Evolutionary conservation across 1,140 invertebrate genomes (phyloP), one percentile per base, ranked within the genome.

Genomic region (Metopolophium dirhodum): DNA sequence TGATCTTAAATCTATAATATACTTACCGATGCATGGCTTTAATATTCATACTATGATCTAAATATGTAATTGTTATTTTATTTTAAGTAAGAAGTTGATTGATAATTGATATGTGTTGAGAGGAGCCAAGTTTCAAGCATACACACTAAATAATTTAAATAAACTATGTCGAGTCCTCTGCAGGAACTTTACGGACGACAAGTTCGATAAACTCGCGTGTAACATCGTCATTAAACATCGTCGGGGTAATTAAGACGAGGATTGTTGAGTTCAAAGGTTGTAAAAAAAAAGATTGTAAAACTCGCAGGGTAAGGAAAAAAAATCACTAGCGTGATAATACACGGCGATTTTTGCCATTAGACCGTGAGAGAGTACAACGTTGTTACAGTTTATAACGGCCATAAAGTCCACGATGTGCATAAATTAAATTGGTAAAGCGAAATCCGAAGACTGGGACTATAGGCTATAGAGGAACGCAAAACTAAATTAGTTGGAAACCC

Each of bases 361-460:
- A 83, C 90, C 90, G 90, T 91, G 90, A 83, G 90, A 91, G 68
- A 91, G 68, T 91, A 45, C 37, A 77, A 45, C 90, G 61, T 49
- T 82, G 41, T 47, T 83, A 91, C n/a, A 49, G 68, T 82, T 91
- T 91, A 91, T 77, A 91, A 83, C 90, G 8, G 90, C 90, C 77
- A 91, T 91, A 91, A 91, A 91, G 90, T 91, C 77, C 77, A 14
- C 45, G 47, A 7, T 51, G 45, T 91, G 90, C 47, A 51, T 91
- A 91, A 49, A 91, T 91, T 91, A 91, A 91, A 89, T 57, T 26
- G 45, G 41, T 68, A n/a, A 22, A 9, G 68, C 82, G 77, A 91
- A 91, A 91, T 91, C 45, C 68, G n/a, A 91, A 8, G 68, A 51
- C n/a, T 77, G 61, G 61, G n/a, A 54, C 23, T 77, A 77, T 22